phyloP scores from a whole-genome alignment of 2,113 vertebrate species.

The Paraplagusia blochii region DNA sequence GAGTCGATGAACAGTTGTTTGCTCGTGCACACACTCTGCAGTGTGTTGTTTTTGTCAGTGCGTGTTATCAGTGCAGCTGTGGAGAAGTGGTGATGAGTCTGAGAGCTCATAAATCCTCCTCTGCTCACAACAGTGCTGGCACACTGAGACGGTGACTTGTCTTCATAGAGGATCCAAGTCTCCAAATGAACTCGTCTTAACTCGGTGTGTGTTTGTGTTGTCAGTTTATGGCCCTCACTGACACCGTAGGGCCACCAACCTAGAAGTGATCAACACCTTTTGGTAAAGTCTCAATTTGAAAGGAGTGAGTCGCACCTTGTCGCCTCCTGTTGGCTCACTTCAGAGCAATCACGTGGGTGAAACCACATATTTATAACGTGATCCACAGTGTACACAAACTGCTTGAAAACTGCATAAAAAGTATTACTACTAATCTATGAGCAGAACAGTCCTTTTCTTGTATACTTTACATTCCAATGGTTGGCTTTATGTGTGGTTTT shows the following conservation, averaged over 20 bases:
- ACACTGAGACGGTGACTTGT: slow-evolving; percentile 45
- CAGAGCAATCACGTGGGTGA: no score
- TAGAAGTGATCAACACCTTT: slow-evolving; percentile 34
- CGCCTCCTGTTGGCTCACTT: no score
- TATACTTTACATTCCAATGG: no score
- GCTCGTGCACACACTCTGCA: neutral
- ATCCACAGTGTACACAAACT: no score
- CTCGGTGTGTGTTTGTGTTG: slow-evolving; percentile 17
- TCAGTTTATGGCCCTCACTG: slow-evolving; percentile 5
- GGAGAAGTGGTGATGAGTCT: slow-evolving; percentile 39
- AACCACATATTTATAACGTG: neutral
- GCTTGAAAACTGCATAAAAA: no score
- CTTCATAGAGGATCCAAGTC: slow-evolving; percentile 64
- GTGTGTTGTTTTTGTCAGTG: neutral
- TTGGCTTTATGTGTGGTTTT: no score
- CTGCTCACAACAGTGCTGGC: slow-evolving; percentile 42
- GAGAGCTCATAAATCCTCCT: slow-evolving; percentile 52
- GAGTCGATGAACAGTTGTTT: no score
- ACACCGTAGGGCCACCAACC: slow-evolving; percentile 42
- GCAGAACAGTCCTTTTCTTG: no score
- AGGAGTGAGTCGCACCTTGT: neutral
- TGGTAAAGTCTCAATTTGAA: slow-evolving; percentile 14
- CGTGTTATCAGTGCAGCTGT: slow-evolving; percentile 49
- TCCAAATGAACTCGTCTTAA: slow-evolving; percentile 64
- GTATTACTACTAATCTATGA: no score